phyloP scores from a whole-genome alignment of 1,140 invertebrate genomes.

The Cydia strobilella region DNA sequence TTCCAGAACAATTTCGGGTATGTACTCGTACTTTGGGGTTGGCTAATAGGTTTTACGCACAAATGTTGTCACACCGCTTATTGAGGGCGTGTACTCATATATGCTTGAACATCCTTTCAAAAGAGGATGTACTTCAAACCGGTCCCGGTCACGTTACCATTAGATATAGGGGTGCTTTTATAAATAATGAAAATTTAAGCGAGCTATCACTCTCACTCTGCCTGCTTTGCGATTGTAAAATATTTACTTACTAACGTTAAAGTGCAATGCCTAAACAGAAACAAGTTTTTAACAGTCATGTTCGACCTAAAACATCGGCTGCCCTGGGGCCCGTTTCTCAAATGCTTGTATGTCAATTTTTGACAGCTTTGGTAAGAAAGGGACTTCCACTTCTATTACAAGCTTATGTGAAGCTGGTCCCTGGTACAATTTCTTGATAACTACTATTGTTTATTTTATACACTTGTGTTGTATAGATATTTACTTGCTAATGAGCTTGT shows the following conservation, averaged over 20 bases:
- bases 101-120: conserved; percentile 9
- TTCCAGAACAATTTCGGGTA: not conserved
- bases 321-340: too few relatives aligned
- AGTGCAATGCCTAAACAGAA: too few relatives aligned
- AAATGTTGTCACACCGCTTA: conserved; percentile 28
- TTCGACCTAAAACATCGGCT: too few relatives aligned
- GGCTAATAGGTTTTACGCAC: conserved; percentile 12
- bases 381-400: too few relatives aligned
- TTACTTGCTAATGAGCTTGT: not conserved
- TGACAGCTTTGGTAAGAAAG: too few relatives aligned
- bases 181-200: not conserved
- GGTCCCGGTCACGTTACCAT: conserved; percentile 7
- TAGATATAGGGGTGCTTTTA: not conserved
- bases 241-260: too few relatives aligned
- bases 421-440: not conserved
- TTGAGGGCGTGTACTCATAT: conserved; percentile 14
- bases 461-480: not conserved
- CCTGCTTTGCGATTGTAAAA: not conserved
- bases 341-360: too few relatives aligned
- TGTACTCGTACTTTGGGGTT: conserved; percentile 12
- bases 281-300: too few relatives aligned
- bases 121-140: conserved; percentile 23
- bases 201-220: not conserved
- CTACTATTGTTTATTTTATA: not conserved
- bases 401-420: too few relatives aligned